Base-by-base conservation (phyloP, 2,888 invertebrate genomes). In the Rugalucina vietnamica region DNA sequence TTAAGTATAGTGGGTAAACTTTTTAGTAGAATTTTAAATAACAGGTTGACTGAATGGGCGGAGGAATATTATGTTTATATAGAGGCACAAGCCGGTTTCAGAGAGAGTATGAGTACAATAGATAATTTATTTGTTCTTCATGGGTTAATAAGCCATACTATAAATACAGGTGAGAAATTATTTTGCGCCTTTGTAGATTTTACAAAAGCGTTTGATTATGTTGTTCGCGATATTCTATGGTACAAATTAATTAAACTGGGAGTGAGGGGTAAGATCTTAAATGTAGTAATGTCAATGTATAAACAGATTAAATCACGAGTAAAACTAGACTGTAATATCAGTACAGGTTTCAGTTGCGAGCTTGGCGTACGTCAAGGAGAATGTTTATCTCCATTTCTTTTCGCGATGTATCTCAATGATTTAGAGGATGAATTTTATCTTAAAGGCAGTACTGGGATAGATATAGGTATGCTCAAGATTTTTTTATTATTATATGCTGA, bases 201-300 rank as follows among this genome's bases (percentile, higher is more conserved):
- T 72, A 72, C 37, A 21, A 72, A 72, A 27, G 72, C 72, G 2
- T 72, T 72, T 72, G 36, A 72, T 72, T 72, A 72, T 72, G 36
- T 72, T 36, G 72, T 72, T 3, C 2, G 72, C 21, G 72, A 72
- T n/a, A 72, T 37, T 2, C n/a, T 72, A 10, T 71, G 71, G 71
- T 21, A 39, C 37, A 71, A 71, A 71, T 29, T 71, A 5, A 71
- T 71, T 10, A 71, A 71, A 36, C 21, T 71, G 36, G 71, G 71
- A 12, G 71, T 71, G 4, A 8, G 71, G n/a, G 71, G 37, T 14
- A 36, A 24, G 18, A 1, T 71, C 36, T 36, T 71, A 71, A 71
- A 71, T 39, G n/a, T 71, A 8, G 10, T 71, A 5, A 71, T 10
- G n/a, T 27, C 27, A 10, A 71, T 71, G 71, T 71, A 71, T 71